A percentile compares a stretch with the other conserved stretches of the same genome.
phyloP scores from a whole-genome alignment of 2,797 vertebrate genomes.

The Etheostoma nigrum region DNA sequence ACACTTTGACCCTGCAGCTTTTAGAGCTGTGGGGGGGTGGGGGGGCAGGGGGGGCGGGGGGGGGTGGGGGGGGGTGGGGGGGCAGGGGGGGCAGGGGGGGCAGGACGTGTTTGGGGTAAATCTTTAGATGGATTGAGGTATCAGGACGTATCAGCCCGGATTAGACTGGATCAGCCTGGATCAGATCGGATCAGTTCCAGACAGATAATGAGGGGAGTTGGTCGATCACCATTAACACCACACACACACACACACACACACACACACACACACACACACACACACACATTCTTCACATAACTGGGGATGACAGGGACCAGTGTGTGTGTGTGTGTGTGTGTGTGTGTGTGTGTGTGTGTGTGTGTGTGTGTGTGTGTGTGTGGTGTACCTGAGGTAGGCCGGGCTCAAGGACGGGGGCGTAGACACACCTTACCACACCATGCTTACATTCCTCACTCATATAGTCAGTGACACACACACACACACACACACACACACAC shows the following conservation, averaged over 20 bases:
- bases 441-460: slow-evolving; percentile 52
- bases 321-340: slow-evolving; percentile 9
- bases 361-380: slow-evolving; percentile 13
- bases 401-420: slow-evolving; percentile 16
- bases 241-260: slow-evolving; percentile 2
- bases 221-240: slow-evolving; percentile 34
- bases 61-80: too few species aligned
- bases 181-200: slow-evolving; percentile 50
- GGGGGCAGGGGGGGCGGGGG: too few species aligned
- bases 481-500: slow-evolving; percentile 31
- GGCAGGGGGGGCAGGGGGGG: too few species aligned
- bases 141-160: slow-evolving; percentile 12
- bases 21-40: too few species aligned
- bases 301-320: slow-evolving; percentile 31
- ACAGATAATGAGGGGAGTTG: slow-evolving; percentile 65
- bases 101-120: too few species aligned
- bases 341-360: slow-evolving; percentile 10
- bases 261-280: neutral
- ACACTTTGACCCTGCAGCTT: too few species aligned
- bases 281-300: slow-evolving; percentile 56
- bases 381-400: slow-evolving; percentile 9
- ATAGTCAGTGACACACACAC: slow-evolving; percentile 22
- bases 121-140: slow-evolving; percentile 9
- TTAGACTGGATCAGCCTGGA: slow-evolving; percentile 23
- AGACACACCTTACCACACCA: slow-evolving; percentile 41